A percentile compares a stretch with the other conserved stretches of the same genome.
These are phyloP conservation scores for Yponomeuta evonymella DNA, from an alignment of 2,888 invertebrate genomes.

Conservation along the genomic window DNA sequence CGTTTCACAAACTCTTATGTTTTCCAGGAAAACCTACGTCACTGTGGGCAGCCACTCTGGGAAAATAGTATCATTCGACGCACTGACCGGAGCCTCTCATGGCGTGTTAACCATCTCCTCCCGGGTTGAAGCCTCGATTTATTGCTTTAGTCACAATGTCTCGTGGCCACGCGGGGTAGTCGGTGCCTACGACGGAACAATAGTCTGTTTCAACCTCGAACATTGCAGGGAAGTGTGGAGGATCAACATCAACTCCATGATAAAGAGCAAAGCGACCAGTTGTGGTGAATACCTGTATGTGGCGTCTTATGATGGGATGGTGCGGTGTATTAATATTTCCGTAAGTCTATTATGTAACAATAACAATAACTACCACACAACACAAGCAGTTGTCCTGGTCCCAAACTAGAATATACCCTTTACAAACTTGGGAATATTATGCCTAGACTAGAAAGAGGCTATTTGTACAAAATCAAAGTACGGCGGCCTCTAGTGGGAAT, in stretches of 20 bases:
- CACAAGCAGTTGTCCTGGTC: too few species aligned
- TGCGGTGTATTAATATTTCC: conserved; percentile 75
- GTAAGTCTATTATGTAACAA: conserved; percentile 44
- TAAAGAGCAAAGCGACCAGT: conserved; percentile 77
- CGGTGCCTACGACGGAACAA: conserved; percentile 85
- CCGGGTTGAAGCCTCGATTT: conserved; percentile 83
- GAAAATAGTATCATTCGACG: conserved; percentile 77
- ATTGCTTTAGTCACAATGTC: conserved; percentile 36
- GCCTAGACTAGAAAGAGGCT: too few species aligned
- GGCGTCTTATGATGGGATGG: conserved; percentile 82
- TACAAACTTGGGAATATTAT: too few species aligned
- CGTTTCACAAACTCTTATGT: background rate
- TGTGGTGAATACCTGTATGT: conserved; percentile 70
- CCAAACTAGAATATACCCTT: too few species aligned
- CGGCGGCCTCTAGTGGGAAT: too few species aligned
- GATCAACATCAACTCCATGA: conserved; percentile 75
- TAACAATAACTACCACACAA: background rate
- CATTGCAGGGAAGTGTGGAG: conserved; percentile 78
- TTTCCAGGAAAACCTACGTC: conserved; percentile 57
- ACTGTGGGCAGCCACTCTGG: conserved; percentile 81
- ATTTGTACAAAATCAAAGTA: too few species aligned
- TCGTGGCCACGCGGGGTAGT: conserved; percentile 72
- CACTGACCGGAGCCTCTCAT: conserved; percentile 65
- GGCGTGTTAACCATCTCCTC: conserved; percentile 75
- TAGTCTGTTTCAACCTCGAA: conserved; percentile 79